A percentile compares a stretch with the other conserved stretches of the same genome.
Conservation (phyloP, 1,140 invertebrate genomes). For the Meloidogyne chitwoodi region DNA sequence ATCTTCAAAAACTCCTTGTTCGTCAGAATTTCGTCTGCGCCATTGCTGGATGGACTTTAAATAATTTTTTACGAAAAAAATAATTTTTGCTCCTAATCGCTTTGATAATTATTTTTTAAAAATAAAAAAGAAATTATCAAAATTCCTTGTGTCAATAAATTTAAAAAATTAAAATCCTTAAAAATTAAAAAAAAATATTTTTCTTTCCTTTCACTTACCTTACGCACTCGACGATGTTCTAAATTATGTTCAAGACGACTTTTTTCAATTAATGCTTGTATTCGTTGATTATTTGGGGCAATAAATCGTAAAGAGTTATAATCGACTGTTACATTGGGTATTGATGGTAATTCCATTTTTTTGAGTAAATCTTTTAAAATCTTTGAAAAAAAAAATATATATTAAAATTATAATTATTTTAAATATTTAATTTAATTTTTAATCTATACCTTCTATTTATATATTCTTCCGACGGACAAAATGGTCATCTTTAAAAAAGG, state of each 20-base stretch:
- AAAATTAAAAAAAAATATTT: background rate
- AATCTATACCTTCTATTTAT: too few relatives aligned
- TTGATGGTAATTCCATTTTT: conserved; percentile 38
- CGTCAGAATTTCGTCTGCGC: conserved; percentile 5
- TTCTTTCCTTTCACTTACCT: conserved; percentile 2
- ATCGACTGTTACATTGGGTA: conserved; percentile 45
- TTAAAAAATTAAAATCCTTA: too few relatives aligned
- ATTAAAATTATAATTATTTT: too few relatives aligned
- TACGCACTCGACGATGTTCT: conserved; percentile 35
- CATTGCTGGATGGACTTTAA: conserved; percentile 7
- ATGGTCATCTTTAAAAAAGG: too few relatives aligned
- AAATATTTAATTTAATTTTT: too few relatives aligned
- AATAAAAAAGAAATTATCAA: too few relatives aligned
- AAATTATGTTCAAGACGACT: conserved; percentile 28
- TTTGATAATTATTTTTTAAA: background rate
- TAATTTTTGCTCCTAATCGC: background rate
- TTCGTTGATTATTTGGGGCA: conserved; percentile 25
- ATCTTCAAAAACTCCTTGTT: background rate
- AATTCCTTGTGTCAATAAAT: too few relatives aligned
- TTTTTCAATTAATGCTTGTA: conserved; percentile 37
- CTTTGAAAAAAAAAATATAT: background rate
- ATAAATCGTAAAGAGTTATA: conserved; percentile 18
- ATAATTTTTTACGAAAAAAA: background rate
- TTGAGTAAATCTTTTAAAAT: conserved; percentile 43
- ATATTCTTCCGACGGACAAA: too few relatives aligned